Conservation (phyloP, 2,888 invertebrate species). For the Tiliacea citrago region DNA sequence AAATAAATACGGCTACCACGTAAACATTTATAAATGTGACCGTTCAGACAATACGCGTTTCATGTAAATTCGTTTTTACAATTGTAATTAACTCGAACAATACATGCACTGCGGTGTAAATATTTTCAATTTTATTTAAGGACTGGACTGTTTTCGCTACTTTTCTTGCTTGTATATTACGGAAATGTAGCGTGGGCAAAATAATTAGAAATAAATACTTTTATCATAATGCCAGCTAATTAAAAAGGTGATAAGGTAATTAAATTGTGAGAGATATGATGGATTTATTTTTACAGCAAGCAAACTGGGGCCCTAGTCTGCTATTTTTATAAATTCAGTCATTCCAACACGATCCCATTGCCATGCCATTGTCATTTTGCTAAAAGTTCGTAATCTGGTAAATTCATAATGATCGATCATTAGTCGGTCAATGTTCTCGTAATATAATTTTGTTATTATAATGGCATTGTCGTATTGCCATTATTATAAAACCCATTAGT, state of each 20-base stretch:
- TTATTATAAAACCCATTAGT: too few relatives aligned
- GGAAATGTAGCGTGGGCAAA: not conserved
- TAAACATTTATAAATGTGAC: constrained; percentile 7
- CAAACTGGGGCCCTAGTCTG: too few relatives aligned
- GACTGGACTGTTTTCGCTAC: not conserved
- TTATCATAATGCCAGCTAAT: not conserved
- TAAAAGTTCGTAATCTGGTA: too few relatives aligned
- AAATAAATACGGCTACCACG: constrained; percentile 21
- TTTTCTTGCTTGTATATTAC: not conserved
- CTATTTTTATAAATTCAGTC: too few relatives aligned
- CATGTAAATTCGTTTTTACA: constrained; percentile 44
- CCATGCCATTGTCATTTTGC: too few relatives aligned
- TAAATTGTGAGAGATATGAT: not conserved
- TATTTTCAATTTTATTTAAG: constrained; percentile 23
- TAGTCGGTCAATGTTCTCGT: too few relatives aligned
- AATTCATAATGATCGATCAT: too few relatives aligned
- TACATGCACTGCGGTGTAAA: not conserved
- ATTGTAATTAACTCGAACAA: constrained; percentile 39
- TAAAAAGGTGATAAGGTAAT: too few relatives aligned
- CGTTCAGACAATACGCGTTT: constrained; percentile 18
- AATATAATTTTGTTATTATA: too few relatives aligned
- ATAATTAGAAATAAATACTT: not conserved
- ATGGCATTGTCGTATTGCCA: too few relatives aligned
- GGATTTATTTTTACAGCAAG: not conserved
- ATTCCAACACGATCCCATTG: too few relatives aligned